These are phyloP conservation scores for Ptychadena robeensis DNA, from an alignment of 2,797 vertebrate genomes.

Conservation along the genomic window DNA sequence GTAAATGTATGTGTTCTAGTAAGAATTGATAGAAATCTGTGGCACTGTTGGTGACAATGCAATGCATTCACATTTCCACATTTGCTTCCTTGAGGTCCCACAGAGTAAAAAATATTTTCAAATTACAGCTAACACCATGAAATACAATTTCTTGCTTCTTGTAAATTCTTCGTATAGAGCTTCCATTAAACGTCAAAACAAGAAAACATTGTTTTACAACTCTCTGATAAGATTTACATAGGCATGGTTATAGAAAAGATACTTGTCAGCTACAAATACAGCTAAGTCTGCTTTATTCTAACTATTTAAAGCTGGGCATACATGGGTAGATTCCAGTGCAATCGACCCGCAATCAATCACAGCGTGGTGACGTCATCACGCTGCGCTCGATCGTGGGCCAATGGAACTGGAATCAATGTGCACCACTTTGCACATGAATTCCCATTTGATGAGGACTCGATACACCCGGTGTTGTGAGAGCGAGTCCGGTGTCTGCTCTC, in stretches of 20 bases:
- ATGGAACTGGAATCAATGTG: too few species aligned
- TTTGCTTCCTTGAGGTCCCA: conserved; percentile 33
- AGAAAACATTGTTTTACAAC: conserved; percentile 13
- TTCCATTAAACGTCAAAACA: conserved; percentile 41
- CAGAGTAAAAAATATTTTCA: conserved; percentile 53
- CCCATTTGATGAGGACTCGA: too few species aligned
- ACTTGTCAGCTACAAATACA: not conserved
- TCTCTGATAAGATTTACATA: conserved; percentile 11
- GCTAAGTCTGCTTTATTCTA: not conserved
- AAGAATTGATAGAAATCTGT: conserved; percentile 38
- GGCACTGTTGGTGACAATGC: conserved; percentile 43
- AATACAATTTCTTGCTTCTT: conserved; percentile 38
- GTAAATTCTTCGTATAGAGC: conserved; percentile 25
- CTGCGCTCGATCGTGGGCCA: too few species aligned
- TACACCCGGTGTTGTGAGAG: too few species aligned
- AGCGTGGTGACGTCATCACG: too few species aligned
- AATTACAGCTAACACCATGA: conserved; percentile 52
- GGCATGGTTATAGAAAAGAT: not conserved
- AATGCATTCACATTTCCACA: conserved; percentile 51
- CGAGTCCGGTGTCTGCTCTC: too few species aligned
- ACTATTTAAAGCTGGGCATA: not conserved
- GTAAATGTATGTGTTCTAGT: conserved; percentile 24
- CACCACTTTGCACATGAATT: too few species aligned
- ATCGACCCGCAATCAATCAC: too few species aligned
- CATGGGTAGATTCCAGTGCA: too few species aligned